These are phyloP conservation scores for Pseudopleuronectes americanus DNA, from an alignment of 2,797 vertebrate species.

Conservation along the genomic window DNA sequence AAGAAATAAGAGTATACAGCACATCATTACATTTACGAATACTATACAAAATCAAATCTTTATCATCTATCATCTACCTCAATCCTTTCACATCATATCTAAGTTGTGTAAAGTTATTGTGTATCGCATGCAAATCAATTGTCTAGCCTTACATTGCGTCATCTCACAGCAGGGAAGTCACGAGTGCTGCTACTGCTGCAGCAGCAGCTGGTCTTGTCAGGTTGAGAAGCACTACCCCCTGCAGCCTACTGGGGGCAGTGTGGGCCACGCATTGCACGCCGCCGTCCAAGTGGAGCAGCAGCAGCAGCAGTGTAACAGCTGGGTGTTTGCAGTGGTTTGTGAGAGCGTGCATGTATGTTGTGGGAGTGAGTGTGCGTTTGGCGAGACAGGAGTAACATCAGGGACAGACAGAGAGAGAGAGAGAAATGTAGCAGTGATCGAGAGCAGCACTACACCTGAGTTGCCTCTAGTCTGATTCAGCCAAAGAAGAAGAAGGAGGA, in stretches of 20 bases:
- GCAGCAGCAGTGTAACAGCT: slow-evolving; percentile 46
- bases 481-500: no score
- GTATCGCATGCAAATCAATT: slow-evolving; percentile 33
- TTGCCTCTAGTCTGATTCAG: no score
- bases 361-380: slow-evolving; percentile 22
- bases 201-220: slow-evolving; percentile 57
- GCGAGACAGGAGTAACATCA: background rate
- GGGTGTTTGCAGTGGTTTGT: slow-evolving; percentile 25
- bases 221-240: slow-evolving; percentile 42
- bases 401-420: no score
- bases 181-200: slow-evolving; percentile 64
- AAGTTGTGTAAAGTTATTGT: slow-evolving; percentile 3
- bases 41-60: background rate
- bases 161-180: slow-evolving; percentile 71
- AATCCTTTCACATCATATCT: background rate
- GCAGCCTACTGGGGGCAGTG: slow-evolving; percentile 64
- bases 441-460: no score
- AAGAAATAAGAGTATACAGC: no score
- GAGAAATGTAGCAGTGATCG: background rate
- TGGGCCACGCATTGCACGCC: slow-evolving; percentile 42
- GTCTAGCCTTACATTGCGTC: slow-evolving; percentile 66
- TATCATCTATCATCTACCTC: background rate
- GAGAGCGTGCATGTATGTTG: slow-evolving; percentile 20
- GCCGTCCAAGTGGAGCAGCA: slow-evolving; percentile 57
- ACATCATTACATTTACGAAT: no score